A percentile compares a stretch with the other conserved stretches of the same genome.
phyloP scores from a whole-genome alignment of 2,888 invertebrate genomes.

The Tineola bisselliella region DNA sequence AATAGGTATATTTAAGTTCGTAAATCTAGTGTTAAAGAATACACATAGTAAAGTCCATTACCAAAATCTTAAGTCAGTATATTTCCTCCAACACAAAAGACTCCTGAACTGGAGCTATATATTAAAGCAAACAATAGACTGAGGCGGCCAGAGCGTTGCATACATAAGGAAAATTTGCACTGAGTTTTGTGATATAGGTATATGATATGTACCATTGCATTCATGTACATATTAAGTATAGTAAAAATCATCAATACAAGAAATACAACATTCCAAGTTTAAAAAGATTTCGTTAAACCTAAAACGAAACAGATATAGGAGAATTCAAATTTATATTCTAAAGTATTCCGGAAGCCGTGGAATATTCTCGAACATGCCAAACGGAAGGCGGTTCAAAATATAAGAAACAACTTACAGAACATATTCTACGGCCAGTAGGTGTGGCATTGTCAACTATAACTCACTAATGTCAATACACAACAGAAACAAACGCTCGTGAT shows the following conservation, averaged over 20 bases:
- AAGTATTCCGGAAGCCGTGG: not conserved
- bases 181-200: not conserved
- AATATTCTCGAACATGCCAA: not conserved
- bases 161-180: not conserved
- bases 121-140: not conserved
- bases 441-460: not conserved
- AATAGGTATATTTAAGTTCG: no score
- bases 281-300: no score
- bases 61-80: not conserved
- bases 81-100: not conserved
- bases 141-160: not conserved
- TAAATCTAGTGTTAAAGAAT: no score
- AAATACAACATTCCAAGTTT: no score
- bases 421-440: slow-evolving; percentile 4
- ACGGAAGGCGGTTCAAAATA: not conserved
- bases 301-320: not conserved
- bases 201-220: no score
- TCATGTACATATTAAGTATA: no score
- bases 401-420: not conserved
- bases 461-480: not conserved
- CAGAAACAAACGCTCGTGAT: not conserved
- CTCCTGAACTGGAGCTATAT: not conserved
- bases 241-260: no score
- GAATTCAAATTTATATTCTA: not conserved
- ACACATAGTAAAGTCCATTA: not conserved